These are phyloP conservation scores for Crematogaster levior DNA, from an alignment of 2,888 invertebrate species.

Conservation along the genomic window DNA sequence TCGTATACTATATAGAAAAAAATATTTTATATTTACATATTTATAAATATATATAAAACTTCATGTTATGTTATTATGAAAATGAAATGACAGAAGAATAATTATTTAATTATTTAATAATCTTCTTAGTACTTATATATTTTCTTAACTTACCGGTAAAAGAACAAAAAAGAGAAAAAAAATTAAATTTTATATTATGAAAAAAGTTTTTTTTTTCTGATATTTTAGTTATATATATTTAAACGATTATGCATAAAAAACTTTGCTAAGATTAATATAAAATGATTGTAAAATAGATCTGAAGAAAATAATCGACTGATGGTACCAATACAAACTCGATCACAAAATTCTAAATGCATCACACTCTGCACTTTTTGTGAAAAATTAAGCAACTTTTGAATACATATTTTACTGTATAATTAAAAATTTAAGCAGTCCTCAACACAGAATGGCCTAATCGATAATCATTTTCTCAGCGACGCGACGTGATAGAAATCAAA, in stretches of 20 bases:
- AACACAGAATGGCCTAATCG: background rate
- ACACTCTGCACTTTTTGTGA: background rate
- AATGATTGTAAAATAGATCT: background rate
- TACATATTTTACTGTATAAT: background rate
- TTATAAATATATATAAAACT: background rate
- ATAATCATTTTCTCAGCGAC: too few relatives aligned
- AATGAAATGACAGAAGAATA: background rate
- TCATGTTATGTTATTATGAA: background rate
- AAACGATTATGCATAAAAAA: background rate
- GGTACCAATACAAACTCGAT: background rate
- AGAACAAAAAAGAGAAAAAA: background rate
- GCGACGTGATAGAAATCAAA: slow-evolving; percentile 38
- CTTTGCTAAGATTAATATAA: background rate
- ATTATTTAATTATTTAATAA: too few relatives aligned
- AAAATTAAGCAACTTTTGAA: background rate
- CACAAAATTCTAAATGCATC: background rate
- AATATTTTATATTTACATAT: slow-evolving; percentile 20
- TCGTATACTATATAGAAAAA: slow-evolving; percentile 1
- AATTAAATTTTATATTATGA: background rate
- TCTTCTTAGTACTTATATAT: too few relatives aligned
- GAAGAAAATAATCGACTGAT: background rate
- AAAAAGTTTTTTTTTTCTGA: too few relatives aligned
- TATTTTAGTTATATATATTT: background rate
- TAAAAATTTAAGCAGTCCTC: background rate
- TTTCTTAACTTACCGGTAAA: background rate